Evolutionary conservation across 2,888 invertebrate species (phyloP).

Genomic region (Nephrotoma guestfalica): DNA sequence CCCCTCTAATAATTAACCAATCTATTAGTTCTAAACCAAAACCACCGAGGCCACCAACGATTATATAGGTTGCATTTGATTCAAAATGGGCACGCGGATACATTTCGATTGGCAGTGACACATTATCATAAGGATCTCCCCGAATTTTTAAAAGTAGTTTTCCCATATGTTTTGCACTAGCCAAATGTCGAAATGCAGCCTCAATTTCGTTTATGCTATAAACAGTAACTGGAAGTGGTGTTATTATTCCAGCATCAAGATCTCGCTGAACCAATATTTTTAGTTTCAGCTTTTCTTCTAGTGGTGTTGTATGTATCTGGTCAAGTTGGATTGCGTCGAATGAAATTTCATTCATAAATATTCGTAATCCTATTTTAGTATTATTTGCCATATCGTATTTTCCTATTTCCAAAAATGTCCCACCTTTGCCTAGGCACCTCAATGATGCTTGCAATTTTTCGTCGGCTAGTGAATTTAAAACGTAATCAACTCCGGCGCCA

Average conservation of each 20-base stretch:
- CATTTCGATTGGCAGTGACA: constrained; percentile 22
- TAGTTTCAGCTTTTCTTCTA: constrained; percentile 21
- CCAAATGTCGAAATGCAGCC: constrained; percentile 51
- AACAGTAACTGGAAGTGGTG: constrained; percentile 27
- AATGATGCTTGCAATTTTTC: constrained; percentile 54
- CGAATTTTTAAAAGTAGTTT: constrained; percentile 41
- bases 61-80: constrained; percentile 35
- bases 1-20: constrained; percentile 43
- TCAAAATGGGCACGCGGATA: constrained; percentile 24
- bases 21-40: constrained; percentile 81
- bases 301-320: constrained; percentile 24
- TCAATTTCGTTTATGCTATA: constrained; percentile 53
- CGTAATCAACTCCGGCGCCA: constrained; percentile 79
- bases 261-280: constrained; percentile 9
- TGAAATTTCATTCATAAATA: constrained; percentile 54
- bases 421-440: too few species aligned
- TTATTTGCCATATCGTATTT: too few species aligned
- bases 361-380: constrained; percentile 42
- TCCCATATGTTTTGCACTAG: constrained; percentile 64
- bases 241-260: constrained; percentile 13
- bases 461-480: constrained; percentile 74
- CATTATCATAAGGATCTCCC: constrained; percentile 16
- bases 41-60: constrained; percentile 46
- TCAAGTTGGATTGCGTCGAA: constrained; percentile 71
- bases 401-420: too few species aligned